phyloP scores from a whole-genome alignment of 2,797 vertebrate species.

The Ambastaia sidthimunki region DNA sequence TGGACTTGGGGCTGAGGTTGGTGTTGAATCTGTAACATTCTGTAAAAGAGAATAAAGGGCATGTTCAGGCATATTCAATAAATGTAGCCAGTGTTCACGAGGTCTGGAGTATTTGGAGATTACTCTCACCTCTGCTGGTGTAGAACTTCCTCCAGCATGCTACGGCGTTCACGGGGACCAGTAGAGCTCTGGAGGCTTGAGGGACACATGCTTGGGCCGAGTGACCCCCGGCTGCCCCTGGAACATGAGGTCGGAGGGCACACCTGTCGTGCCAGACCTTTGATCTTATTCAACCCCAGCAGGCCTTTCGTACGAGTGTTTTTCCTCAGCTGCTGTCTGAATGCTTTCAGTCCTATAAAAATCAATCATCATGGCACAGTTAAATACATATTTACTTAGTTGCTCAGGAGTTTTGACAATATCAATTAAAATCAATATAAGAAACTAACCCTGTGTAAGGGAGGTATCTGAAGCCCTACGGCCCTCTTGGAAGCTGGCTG shows the following conservation, averaged over 20 bases:
- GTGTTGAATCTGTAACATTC: constrained; percentile 92
- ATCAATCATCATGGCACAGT: constrained; percentile 8
- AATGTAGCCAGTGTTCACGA: not conserved
- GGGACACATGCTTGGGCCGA: constrained; percentile 77
- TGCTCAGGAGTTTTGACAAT: not conserved
- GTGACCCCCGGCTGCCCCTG: constrained; percentile 82
- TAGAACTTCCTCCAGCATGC: constrained; percentile 90
- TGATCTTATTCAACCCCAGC: constrained; percentile 95
- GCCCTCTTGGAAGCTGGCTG: constrained; percentile 91
- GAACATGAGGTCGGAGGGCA: constrained; percentile 82
- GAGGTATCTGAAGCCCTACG: constrained; percentile 95
- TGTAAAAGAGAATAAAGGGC: constrained; percentile 65
- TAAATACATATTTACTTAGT: constrained; percentile 3
- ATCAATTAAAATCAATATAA: not conserved
- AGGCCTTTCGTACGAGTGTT: constrained; percentile 90
- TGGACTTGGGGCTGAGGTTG: constrained; percentile 80
- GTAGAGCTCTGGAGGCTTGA: constrained; percentile 66
- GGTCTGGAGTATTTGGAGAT: not conserved
- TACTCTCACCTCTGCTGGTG: constrained; percentile 89
- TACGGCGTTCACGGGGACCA: constrained; percentile 75
- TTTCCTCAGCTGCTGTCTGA: constrained; percentile 94
- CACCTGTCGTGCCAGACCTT: constrained; percentile 89
- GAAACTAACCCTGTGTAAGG: constrained; percentile 88
- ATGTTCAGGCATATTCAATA: not conserved
- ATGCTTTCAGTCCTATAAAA: constrained; percentile 90